Evolutionary conservation across 1,140 invertebrate species (phyloP).

Genomic region (Drosophila sturtevanti): DNA sequence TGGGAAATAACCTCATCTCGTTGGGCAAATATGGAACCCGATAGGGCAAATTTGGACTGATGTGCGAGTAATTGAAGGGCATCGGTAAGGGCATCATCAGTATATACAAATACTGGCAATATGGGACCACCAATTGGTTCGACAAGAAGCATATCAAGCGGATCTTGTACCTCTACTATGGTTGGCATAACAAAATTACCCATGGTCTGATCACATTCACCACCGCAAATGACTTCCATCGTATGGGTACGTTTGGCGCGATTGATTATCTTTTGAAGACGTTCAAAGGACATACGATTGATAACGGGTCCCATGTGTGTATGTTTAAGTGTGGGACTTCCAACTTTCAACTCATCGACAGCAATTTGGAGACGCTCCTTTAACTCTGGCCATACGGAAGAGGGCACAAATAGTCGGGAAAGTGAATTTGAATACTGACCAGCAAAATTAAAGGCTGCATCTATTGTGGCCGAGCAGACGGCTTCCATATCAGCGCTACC

Average conservation of each 20-base stretch:
- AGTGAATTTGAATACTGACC: constrained; percentile 99
- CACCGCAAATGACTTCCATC: constrained; percentile 93
- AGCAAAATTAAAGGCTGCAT: constrained; percentile 95
- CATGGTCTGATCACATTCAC: constrained; percentile 91
- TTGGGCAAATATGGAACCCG: constrained; percentile 95
- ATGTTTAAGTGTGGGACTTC: constrained; percentile 91
- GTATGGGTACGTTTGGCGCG: constrained; percentile 90
- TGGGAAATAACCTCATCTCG: constrained; percentile 90
- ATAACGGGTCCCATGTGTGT: constrained; percentile 96
- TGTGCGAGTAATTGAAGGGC: constrained; percentile 85
- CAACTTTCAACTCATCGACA: constrained; percentile 88
- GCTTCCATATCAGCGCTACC: constrained; percentile 92
- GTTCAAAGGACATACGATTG: constrained; percentile 93
- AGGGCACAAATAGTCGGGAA: constrained; percentile 96
- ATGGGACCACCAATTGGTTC: constrained; percentile 99
- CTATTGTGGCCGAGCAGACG: constrained; percentile 90
- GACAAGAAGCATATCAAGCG: constrained; percentile 93
- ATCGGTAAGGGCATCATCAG: constrained; percentile 87
- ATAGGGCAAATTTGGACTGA: constrained; percentile 93
- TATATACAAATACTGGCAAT: constrained; percentile 94
- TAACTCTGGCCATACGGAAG: constrained; percentile 90
- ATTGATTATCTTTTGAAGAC: constrained; percentile 95
- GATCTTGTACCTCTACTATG: constrained; percentile 92
- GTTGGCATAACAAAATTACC: constrained; percentile 99
- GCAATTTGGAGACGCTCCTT: constrained; percentile 12